phyloP scores from a whole-genome alignment of 1,140 invertebrate species.

The Bombus sibiricus region DNA sequence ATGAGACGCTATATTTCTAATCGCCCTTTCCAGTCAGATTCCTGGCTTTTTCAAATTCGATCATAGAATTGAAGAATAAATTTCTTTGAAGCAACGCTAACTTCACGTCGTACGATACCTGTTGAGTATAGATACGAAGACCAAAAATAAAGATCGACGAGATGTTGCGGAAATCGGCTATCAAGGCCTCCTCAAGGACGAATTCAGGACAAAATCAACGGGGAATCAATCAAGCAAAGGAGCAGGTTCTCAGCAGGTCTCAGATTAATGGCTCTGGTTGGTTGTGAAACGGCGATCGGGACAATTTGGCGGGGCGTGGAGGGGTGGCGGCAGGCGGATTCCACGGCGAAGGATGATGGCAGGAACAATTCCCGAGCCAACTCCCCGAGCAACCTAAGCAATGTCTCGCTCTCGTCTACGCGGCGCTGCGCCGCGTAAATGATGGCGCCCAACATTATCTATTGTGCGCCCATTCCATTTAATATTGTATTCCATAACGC shows the following conservation, averaged over 20 bases:
- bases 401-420: slow-evolving; percentile 70
- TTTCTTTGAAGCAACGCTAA: not conserved
- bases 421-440: slow-evolving; percentile 76
- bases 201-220: not conserved
- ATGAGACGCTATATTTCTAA: slow-evolving; percentile 18
- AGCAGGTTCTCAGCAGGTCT: slow-evolving; percentile 33
- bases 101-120: too few relatives aligned
- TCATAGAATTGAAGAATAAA: accelerated
- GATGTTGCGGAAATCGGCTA: not conserved
- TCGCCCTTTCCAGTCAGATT: not conserved
- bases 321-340: not conserved
- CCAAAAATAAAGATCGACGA: accelerated
- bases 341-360: slow-evolving; percentile 19
- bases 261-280: slow-evolving; percentile 15
- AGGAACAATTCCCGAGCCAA: slow-evolving; percentile 53
- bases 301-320: not conserved
- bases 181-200: too few relatives aligned
- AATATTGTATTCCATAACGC: slow-evolving; percentile 82
- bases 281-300: slow-evolving; percentile 32
- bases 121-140: too few relatives aligned
- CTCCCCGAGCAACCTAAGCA: slow-evolving; percentile 60
- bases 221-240: not conserved
- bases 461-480: slow-evolving; percentile 82
- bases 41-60: not conserved
- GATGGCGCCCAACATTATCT: slow-evolving; percentile 82